Evolutionary conservation across 1,140 invertebrate species (phyloP).

Genomic region (Aphis craccivora): DNA sequence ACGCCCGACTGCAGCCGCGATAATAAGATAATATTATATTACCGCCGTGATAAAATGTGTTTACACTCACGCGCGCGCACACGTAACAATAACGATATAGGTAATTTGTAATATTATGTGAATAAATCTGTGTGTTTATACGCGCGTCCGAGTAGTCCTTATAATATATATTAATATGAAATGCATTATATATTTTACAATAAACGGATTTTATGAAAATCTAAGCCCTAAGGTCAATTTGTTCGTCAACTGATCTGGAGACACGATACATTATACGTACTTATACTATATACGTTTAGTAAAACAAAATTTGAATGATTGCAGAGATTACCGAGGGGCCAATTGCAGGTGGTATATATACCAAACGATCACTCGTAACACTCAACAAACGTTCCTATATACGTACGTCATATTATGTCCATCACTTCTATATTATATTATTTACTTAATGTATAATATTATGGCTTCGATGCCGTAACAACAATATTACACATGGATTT

Average conservation of each 20-base stretch:
- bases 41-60: neutral
- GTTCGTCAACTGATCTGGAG: neutral
- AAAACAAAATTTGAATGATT: neutral
- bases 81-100: neutral
- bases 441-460: neutral
- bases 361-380: neutral
- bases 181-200: too few species aligned
- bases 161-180: too few species aligned
- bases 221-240: neutral
- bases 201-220: neutral
- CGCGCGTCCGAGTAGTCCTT: too few species aligned
- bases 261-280: too few species aligned
- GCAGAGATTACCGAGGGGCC: neutral
- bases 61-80: neutral
- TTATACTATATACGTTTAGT: neutral
- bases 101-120: neutral
- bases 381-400: neutral
- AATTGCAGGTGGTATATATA: neutral
- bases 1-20: neutral
- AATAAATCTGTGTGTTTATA: neutral
- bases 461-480: neutral
- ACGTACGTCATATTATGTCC: neutral
- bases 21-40: constrained; percentile 1
- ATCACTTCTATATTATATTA: neutral
- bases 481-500: neutral